phyloP scores from a whole-genome alignment of 2,888 invertebrate species.

The Drosophila buzzatii region DNA sequence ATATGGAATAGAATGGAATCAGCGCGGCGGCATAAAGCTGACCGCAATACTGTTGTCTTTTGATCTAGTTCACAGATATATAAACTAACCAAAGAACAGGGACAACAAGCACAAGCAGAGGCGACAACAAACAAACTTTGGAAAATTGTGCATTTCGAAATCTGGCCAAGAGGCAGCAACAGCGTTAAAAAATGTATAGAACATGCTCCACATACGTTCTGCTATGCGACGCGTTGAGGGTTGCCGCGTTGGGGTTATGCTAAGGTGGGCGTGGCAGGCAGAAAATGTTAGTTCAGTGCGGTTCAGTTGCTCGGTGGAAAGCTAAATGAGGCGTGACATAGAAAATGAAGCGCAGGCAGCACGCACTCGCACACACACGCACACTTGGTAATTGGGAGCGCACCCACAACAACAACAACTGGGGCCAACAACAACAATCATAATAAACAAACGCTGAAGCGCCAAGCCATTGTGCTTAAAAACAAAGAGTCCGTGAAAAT shows the following conservation, averaged over 20 bases:
- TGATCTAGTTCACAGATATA: slow-evolving; percentile 54
- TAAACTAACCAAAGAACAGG: slow-evolving; percentile 8
- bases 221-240: slow-evolving; percentile 26
- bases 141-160: slow-evolving; percentile 55
- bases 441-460: slow-evolving; percentile 30
- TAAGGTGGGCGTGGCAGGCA: slow-evolving; percentile 1
- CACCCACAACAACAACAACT: slow-evolving; percentile 42
- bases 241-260: neutral
- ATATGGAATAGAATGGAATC: slow-evolving; percentile 4
- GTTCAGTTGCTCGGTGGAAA: slow-evolving; percentile 65
- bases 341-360: slow-evolving; percentile 55
- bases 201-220: slow-evolving; percentile 52
- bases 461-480: slow-evolving; percentile 42
- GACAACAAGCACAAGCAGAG: neutral
- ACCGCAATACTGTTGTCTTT: slow-evolving; percentile 56
- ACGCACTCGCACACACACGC: slow-evolving; percentile 27
- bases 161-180: slow-evolving; percentile 43
- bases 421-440: slow-evolving; percentile 19
- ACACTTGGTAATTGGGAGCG: slow-evolving; percentile 61
- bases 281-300: slow-evolving; percentile 30
- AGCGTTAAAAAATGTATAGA: slow-evolving; percentile 19
- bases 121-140: slow-evolving; percentile 7
- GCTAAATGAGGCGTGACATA: slow-evolving; percentile 78
- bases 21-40: slow-evolving; percentile 40
- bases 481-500: slow-evolving; percentile 30